Base-by-base conservation (phyloP, 2,797 vertebrate genomes). In the Macropus fuliginosus region DNA sequence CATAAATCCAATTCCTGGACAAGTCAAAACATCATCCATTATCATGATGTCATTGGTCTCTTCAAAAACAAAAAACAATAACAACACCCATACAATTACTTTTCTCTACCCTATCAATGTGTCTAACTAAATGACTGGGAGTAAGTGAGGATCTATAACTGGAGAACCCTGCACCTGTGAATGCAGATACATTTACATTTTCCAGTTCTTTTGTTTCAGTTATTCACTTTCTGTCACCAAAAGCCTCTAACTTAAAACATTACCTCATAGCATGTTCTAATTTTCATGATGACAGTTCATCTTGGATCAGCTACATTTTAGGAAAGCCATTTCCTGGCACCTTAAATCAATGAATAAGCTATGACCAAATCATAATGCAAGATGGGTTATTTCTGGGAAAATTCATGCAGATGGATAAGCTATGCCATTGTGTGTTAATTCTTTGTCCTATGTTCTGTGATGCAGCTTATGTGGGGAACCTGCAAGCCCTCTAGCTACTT, bases 231-330 rank as follows among this genome's bases (percentile, higher is more conserved):
- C 50, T 55, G 11, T 93, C 89, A 92, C 57, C 90, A 87, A 91
- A 21, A 91, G 54, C 0, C 90, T 34, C 93, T 94, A 59, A 91
- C 74, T 96, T 94, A 92, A 54, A 95, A 92, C 56, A 93, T 95
- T 95, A 57, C 27, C 66, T 31, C 54, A 46, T 31, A 56, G 40
- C 14, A 28, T 55, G 87, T 12, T 31, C 62, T 66, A 34, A 62
- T 89, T 95, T 93, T 95, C 66, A 95, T 93, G n/a, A 97, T 96
- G 52, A 52, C 14, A 56, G 10, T 66, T 55, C 87, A 50, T 93
- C 96, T 96, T 95, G 95, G 92, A 96, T 95, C 56, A 90, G 57
- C 93, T 92, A 57, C 92, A 55, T 55, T 92, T 97, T 93, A 95
- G 50, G 34, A 56, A 89, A 50, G 93, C 90, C 56, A 93, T 57